These are phyloP conservation scores for Darevskia mixta DNA, from an alignment of 2,797 vertebrate species.

Conservation along the genomic window DNA sequence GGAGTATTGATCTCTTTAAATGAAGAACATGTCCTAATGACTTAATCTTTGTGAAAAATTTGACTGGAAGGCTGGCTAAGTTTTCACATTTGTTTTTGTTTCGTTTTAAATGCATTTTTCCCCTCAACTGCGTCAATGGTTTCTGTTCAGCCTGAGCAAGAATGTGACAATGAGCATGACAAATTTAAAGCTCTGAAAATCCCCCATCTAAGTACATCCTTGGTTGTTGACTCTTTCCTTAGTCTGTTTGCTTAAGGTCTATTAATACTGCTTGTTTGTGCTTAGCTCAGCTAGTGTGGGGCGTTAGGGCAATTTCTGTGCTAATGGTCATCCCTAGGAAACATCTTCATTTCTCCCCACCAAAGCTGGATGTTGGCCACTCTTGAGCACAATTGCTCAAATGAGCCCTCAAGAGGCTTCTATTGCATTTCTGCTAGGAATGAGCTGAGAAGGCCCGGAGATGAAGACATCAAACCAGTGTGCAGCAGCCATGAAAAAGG, in stretches of 20 bases:
- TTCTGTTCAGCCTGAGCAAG: background rate
- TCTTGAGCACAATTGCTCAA: background rate
- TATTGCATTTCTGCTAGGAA: background rate
- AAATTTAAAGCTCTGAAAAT: background rate
- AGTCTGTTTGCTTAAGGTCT: background rate
- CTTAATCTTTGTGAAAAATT: background rate
- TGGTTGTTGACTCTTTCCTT: background rate
- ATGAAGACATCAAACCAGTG: too few species aligned
- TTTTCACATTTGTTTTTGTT: background rate
- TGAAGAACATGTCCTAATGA: background rate
- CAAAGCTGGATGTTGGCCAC: background rate
- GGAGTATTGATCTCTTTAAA: background rate
- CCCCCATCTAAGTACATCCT: too few species aligned
- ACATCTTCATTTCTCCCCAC: background rate
- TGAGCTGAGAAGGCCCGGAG: background rate
- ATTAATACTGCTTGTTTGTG: constrained; percentile 19
- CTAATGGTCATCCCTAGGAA: background rate
- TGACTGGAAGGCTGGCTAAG: background rate
- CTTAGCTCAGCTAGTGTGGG: background rate
- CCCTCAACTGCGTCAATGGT: background rate
- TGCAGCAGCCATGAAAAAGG: too few species aligned
- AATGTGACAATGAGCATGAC: background rate
- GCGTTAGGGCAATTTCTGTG: background rate
- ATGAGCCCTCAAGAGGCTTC: background rate
- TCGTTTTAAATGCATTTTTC: background rate